Percentiles rank a stretch among this genome's conserved stretches.
These are phyloP conservation scores for Lepeophtheirus salmonis DNA, from an alignment of 1,140 invertebrate genomes.

Conservation along the genomic window DNA sequence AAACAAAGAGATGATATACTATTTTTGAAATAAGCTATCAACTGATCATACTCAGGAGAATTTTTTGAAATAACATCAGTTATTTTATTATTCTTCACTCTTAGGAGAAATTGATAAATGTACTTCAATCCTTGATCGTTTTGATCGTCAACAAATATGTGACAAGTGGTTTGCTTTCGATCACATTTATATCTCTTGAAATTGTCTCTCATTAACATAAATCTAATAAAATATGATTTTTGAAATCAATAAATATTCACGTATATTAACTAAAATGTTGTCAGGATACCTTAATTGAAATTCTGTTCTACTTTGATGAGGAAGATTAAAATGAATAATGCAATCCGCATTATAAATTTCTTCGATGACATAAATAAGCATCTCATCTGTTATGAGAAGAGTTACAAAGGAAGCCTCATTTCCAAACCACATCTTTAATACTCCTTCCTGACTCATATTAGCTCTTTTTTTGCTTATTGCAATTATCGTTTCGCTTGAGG, in stretches of 20 bases:
- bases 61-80: background rate
- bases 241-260: too few relatives aligned
- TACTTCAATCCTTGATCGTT: background rate
- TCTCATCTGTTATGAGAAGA: background rate
- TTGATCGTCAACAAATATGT: background rate
- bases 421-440: background rate
- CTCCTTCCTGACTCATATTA: background rate
- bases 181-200: background rate
- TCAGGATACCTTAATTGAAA: background rate
- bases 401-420: background rate
- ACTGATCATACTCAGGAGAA: background rate
- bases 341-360: background rate
- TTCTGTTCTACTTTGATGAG: background rate
- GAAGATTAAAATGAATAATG: background rate
- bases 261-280: too few relatives aligned
- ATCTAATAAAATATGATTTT: too few relatives aligned
- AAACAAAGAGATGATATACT: background rate
- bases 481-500: too few relatives aligned
- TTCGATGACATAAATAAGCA: background rate
- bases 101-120: background rate
- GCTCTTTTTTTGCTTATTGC: too few relatives aligned
- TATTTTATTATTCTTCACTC: background rate
- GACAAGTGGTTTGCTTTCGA: background rate
- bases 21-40: background rate
- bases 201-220: background rate